These are phyloP conservation scores for Euleptes europaea DNA, from an alignment of 2,113 vertebrate genomes.

Conservation along the genomic window DNA sequence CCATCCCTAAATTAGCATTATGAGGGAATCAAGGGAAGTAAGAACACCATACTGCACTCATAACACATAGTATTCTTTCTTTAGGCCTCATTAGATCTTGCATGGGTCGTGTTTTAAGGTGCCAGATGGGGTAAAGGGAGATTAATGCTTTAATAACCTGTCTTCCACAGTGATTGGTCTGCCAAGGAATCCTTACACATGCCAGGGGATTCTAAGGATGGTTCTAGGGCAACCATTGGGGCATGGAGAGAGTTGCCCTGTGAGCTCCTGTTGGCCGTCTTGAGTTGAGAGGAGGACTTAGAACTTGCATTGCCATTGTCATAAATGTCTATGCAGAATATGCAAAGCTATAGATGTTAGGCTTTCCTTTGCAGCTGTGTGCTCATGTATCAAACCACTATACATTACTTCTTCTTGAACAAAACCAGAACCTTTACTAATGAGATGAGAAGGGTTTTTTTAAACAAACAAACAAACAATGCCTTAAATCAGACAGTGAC, in stretches of 20 bases:
- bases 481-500: not conserved
- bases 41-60: not conserved
- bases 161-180: too few species aligned
- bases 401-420: conserved; percentile 5
- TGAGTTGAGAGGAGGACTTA: too few species aligned
- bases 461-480: not conserved
- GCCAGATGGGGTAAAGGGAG: not conserved
- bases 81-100: too few species aligned
- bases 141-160: too few species aligned
- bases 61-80: not conserved
- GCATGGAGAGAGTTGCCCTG: too few species aligned
- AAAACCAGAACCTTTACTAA: not conserved
- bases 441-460: not conserved
- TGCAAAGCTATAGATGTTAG: conserved; percentile 20
- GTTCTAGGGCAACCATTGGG: too few species aligned
- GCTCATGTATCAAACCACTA: conserved; percentile 11
- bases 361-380: conserved; percentile 20
- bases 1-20: not conserved
- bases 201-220: too few species aligned
- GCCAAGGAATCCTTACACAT: too few species aligned
- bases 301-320: not conserved
- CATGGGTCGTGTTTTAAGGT: not conserved
- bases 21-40: not conserved
- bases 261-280: too few species aligned
- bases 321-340: conserved; percentile 19